phyloP scores from a whole-genome alignment of 2,888 invertebrate genomes.

The Bedellia somnulentella region DNA sequence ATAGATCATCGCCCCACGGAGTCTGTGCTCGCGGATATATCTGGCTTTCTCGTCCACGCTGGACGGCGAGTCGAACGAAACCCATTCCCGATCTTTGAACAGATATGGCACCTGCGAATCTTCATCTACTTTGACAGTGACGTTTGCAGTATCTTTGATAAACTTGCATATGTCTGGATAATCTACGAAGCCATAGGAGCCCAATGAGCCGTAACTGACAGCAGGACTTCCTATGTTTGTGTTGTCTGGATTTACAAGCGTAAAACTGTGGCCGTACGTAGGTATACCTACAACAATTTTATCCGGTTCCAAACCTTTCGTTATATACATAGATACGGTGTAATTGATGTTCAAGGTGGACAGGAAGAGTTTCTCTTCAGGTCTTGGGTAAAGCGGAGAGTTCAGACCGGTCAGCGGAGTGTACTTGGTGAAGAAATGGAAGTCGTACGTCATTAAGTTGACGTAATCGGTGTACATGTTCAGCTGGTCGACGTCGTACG shows the following conservation, averaged over 20 bases:
- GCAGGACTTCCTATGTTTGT: constrained; percentile 72
- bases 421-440: constrained; percentile 73
- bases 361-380: constrained; percentile 65
- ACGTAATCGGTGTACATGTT: constrained; percentile 82
- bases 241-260: constrained; percentile 68
- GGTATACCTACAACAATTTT: constrained; percentile 87
- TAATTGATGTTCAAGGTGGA: constrained; percentile 79
- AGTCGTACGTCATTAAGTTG: constrained; percentile 92
- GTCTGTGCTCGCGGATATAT: constrained; percentile 63
- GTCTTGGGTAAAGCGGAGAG: constrained; percentile 71
- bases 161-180: constrained; percentile 74
- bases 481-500: constrained; percentile 78
- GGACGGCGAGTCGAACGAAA: constrained; percentile 75
- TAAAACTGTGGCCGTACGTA: constrained; percentile 82
- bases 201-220: constrained; percentile 67
- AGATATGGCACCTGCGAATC: constrained; percentile 78
- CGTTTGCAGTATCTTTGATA: constrained; percentile 42
- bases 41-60: constrained; percentile 73
- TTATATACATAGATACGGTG: constrained; percentile 75
- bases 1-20: constrained; percentile 84
- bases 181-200: constrained; percentile 69
- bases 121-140: constrained; percentile 61
- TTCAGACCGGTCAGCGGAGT: constrained; percentile 86
- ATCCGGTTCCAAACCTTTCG: constrained; percentile 71
- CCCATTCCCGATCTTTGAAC: constrained; percentile 72